Percentiles rank a stretch among this genome's conserved stretches.
Evolutionary conservation across 2,888 invertebrate genomes (phyloP).

Genomic region (Mylabris sibirica): DNA sequence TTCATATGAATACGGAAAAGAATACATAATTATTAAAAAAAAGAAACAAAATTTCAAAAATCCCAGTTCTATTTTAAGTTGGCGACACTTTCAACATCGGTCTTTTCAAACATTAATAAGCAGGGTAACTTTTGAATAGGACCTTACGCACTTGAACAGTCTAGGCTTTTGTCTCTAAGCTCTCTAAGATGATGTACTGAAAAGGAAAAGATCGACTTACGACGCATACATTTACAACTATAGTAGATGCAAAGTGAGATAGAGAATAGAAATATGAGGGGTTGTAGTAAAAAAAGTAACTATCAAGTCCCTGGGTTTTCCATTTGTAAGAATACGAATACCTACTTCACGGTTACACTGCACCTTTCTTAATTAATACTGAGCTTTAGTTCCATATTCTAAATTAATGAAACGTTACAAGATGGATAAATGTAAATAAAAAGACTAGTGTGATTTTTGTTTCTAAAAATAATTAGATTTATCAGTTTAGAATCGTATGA

Average conservation of each 20-base stretch:
- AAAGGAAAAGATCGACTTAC: constrained; percentile 42
- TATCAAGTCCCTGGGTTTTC: constrained; percentile 26
- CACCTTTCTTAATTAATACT: constrained; percentile 47
- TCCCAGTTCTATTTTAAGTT: neutral
- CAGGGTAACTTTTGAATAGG: constrained; percentile 39
- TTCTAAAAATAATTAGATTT: neutral
- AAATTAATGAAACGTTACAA: constrained; percentile 34
- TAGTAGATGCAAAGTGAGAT: constrained; percentile 16
- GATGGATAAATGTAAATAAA: neutral
- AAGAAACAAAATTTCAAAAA: constrained; percentile 39
- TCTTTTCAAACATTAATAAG: constrained; percentile 50
- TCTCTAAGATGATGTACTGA: constrained; percentile 52
- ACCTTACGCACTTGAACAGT: constrained; percentile 50
- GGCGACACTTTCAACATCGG: neutral
- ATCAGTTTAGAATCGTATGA: constrained; percentile 17
- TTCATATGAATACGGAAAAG: neutral
- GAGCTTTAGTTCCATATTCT: constrained; percentile 27
- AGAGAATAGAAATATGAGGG: neutral
- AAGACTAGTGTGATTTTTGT: neutral
- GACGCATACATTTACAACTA: constrained; percentile 24
- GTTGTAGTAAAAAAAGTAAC: neutral
- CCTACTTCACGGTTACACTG: constrained; percentile 44
- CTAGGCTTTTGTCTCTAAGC: constrained; percentile 51
- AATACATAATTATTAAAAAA: constrained; percentile 23
- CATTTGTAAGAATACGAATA: constrained; percentile 48